Percentiles rank a stretch among this genome's conserved stretches.
phyloP scores from a whole-genome alignment of 2,113 vertebrate genomes.

The Neotragus moschatus region DNA sequence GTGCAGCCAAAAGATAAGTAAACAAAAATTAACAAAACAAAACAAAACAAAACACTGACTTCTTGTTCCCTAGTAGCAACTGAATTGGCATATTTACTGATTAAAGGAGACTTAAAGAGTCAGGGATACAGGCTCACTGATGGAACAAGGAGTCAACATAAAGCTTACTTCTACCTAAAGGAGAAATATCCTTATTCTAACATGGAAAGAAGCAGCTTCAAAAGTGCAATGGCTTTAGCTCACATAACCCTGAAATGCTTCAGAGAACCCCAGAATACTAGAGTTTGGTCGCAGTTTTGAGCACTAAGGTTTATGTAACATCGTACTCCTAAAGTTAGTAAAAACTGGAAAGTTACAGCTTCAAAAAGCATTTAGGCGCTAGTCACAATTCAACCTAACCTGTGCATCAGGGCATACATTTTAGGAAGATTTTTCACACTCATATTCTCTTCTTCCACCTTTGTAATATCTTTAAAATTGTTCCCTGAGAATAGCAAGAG shows the following conservation, averaged over 20 bases:
- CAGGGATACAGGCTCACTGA: background rate
- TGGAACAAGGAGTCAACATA: background rate
- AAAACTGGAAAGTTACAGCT: background rate
- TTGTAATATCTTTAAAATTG: background rate
- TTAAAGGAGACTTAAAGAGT: background rate
- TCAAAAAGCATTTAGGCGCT: background rate
- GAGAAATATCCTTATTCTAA: background rate
- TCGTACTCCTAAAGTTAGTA: background rate
- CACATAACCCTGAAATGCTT: slow-evolving; percentile 14
- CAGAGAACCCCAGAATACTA: background rate
- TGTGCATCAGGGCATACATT: background rate
- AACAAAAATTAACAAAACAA: background rate
- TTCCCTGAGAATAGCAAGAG: background rate
- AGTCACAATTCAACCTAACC: background rate
- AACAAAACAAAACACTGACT: background rate
- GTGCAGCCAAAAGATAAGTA: background rate
- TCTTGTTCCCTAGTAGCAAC: background rate
- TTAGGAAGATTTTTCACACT: background rate
- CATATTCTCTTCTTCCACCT: background rate
- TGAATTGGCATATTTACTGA: background rate
- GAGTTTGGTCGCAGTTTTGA: background rate
- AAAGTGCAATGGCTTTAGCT: background rate
- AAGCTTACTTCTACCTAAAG: background rate
- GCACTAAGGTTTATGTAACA: background rate
- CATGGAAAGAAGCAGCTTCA: background rate